A percentile compares a stretch with the other conserved stretches of the same genome.
These are phyloP conservation scores for Myotis daubentonii DNA, from an alignment of 2,797 vertebrate genomes.

Conservation along the genomic window DNA sequence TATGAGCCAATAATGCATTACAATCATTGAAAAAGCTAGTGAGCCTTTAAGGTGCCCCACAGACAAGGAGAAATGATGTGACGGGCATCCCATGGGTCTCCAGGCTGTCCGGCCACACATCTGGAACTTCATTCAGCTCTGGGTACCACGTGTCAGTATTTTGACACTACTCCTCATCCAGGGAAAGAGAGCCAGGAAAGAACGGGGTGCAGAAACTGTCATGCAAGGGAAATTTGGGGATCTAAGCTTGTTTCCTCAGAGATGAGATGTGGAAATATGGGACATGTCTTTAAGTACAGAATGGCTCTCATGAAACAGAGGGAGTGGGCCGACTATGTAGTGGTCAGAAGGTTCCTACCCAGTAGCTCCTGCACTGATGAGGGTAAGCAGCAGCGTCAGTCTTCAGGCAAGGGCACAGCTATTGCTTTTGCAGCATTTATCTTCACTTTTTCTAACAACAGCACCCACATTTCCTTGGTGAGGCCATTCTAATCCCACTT, in stretches of 20 bases:
- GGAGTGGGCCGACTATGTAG: background rate
- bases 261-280: background rate
- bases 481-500: background rate
- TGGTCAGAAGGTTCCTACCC: background rate
- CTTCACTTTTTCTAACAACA: background rate
- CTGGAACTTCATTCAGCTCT: background rate
- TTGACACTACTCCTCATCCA: background rate
- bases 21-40: background rate
- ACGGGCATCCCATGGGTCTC: background rate
- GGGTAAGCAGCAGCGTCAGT: background rate
- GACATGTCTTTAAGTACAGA: background rate
- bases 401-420: background rate
- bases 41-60: too few species aligned
- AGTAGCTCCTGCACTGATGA: background rate
- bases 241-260: background rate
- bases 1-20: background rate
- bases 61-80: background rate
- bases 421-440: background rate
- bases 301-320: background rate
- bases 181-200: background rate
- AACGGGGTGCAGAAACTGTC: background rate
- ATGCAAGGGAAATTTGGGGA: background rate
- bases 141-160: background rate
- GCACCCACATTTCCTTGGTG: background rate
- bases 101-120: background rate